These are phyloP conservation scores for Atethmia centrago DNA, from an alignment of 2,888 invertebrate species.

Conservation along the genomic window DNA sequence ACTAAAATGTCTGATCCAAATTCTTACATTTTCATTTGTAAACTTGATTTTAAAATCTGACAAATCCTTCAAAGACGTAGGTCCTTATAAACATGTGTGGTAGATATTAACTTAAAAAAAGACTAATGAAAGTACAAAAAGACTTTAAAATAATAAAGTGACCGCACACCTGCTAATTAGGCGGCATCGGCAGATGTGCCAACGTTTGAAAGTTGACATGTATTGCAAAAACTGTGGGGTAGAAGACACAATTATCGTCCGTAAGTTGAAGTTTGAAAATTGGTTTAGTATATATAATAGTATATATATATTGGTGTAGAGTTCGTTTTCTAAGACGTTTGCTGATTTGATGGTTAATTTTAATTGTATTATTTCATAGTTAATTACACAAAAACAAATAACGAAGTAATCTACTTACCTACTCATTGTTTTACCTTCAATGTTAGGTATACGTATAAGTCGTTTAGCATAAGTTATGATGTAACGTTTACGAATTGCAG, in stretches of 20 bases:
- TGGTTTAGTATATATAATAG: background rate
- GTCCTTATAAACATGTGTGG: no score
- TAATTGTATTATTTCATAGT: background rate
- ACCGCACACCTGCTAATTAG: constrained; percentile 67
- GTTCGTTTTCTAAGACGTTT: background rate
- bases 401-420: background rate
- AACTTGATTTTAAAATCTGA: no score
- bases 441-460: background rate
- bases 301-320: no score
- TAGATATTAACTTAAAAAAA: constrained; percentile 17
- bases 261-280: background rate
- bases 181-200: constrained; percentile 61
- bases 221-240: constrained; percentile 58
- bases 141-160: constrained; percentile 40
- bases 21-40: no score
- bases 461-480: constrained; percentile 16
- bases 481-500: constrained; percentile 12
- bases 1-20: no score
- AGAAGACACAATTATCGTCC: background rate
- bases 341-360: background rate
- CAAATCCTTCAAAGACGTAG: no score
- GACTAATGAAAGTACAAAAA: constrained; percentile 26
- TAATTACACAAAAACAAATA: background rate
- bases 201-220: constrained; percentile 67
- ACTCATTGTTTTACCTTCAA: no score